Evolutionary conservation across 2,113 vertebrate species (phyloP).

Genomic region (Pteruthius melanotis): DNA sequence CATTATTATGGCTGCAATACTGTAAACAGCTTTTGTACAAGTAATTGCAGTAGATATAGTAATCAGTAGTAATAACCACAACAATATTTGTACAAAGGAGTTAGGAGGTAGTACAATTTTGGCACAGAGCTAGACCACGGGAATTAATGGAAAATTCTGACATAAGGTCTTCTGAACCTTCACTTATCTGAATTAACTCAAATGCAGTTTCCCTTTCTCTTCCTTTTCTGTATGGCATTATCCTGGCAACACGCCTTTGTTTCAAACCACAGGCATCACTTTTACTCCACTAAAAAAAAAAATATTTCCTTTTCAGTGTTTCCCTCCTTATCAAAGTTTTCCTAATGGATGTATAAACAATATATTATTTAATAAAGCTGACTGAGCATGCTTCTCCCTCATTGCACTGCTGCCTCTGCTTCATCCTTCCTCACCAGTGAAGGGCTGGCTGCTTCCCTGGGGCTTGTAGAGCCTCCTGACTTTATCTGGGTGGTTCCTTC

Average conservation of each 20-base stretch:
- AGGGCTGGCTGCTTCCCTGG: background rate
- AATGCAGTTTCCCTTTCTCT: conserved; percentile 38
- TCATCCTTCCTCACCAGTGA: fast-evolving
- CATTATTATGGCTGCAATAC: background rate
- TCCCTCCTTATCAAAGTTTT: background rate
- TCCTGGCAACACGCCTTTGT: conserved; percentile 12
- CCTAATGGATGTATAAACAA: background rate
- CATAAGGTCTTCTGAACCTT: background rate
- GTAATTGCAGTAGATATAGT: background rate
- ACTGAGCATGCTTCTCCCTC: background rate
- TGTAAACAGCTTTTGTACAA: background rate
- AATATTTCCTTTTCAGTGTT: background rate
- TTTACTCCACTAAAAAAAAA: background rate
- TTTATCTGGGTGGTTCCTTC: background rate
- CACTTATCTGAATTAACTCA: conserved; percentile 30
- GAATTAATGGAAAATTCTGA: conserved; percentile 26
- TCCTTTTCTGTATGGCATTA: conserved; percentile 20
- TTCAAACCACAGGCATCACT: conserved; percentile 29
- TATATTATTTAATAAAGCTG: background rate
- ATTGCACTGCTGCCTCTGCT: background rate
- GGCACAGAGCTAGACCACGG: background rate
- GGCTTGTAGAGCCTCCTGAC: background rate
- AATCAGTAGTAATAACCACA: background rate
- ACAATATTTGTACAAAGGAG: background rate
- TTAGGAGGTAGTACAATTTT: background rate